A percentile compares a stretch with the other conserved stretches of the same genome.
Conservation (phyloP, 1,140 invertebrate genomes). For the Zaprionus gabonicus region DNA sequence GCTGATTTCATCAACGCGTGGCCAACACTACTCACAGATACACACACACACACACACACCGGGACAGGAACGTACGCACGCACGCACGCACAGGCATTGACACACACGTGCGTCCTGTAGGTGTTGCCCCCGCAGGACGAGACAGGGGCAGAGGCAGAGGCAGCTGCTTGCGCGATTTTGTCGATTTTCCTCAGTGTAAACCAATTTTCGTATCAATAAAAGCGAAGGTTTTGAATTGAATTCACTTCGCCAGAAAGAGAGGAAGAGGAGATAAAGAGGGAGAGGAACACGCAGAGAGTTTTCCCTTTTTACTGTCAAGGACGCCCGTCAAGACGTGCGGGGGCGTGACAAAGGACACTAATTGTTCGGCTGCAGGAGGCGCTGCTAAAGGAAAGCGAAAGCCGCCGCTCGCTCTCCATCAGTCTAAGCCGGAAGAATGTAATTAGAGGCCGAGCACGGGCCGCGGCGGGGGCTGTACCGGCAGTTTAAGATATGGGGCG, state of each 20-base stretch:
- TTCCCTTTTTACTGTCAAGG: constrained; percentile 66
- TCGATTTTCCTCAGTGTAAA: constrained; percentile 72
- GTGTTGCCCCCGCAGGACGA: constrained; percentile 62
- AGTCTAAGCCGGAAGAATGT: constrained; percentile 72
- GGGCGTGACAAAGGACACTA: constrained; percentile 77
- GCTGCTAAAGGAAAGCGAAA: constrained; percentile 63
- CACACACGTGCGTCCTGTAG: constrained; percentile 71
- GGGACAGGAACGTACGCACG: constrained; percentile 9
- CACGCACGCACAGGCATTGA: constrained; percentile 13
- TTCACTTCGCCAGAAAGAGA: constrained; percentile 43
- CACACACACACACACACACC: constrained; percentile 18
- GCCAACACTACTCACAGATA: constrained; percentile 28
- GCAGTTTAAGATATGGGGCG: constrained; percentile 53
- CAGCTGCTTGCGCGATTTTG: constrained; percentile 54
- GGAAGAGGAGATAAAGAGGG: too few species aligned
- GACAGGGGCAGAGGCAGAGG: constrained; percentile 28
- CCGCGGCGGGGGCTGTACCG: constrained; percentile 14
- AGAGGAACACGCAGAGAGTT: constrained; percentile 25
- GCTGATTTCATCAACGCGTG: constrained; percentile 62
- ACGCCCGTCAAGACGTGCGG: constrained; percentile 45
- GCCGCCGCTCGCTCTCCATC: constrained; percentile 38
- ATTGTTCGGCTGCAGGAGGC: constrained; percentile 63
- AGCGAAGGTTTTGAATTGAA: constrained; percentile 73
- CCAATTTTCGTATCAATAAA: constrained; percentile 82
- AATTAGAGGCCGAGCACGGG: constrained; percentile 72